Evolutionary conservation across 2,797 vertebrate species (phyloP), one percentile per base, ranked within the genome.

Genomic region (Natrix natrix): DNA sequence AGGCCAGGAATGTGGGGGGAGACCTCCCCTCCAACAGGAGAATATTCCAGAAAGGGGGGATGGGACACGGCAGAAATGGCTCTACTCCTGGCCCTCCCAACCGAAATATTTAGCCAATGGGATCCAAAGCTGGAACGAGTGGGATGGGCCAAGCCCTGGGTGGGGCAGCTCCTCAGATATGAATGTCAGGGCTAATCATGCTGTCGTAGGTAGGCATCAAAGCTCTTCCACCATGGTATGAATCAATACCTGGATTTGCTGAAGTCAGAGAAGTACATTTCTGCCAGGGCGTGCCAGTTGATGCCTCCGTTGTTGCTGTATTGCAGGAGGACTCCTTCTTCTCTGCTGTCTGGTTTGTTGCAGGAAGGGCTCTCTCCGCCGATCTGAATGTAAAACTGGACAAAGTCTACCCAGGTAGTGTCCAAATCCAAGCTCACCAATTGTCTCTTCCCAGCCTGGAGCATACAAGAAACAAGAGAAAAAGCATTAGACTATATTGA

Each of bases 261-360:
- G 97, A 99, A 99, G 97, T 99, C 99, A n/a, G 99, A 99, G 97
- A 99, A 99, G 97, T 99, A 99, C 99, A 99, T 99, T 97, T 99
- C 99, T 20, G 99, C 98, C 8, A 99, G 98, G 52, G 99, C 98
- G 66, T 98, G 98, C 99, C 99, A 99, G 97, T 98, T 99, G 96
- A 99, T 99, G 48, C 99, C 99, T 0, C 99, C 99, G 0, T 99
- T 98, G 55, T 99, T 99, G 96, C 99, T 99, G 97, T 99, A 99
- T 95, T 99, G 99, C 90, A 99, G 95, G 92, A 99, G 97, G 74
- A 99, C 97, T 5, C 99, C 99, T 95, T 99, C 99, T 95, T 99
- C 99, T 93, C 99, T 98, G 97, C 98, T 99, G 97, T 99, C 99
- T 0, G 99, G 99, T 95, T 98, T 98, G 97, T 99, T 99, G 96